phyloP scores from a whole-genome alignment of 2,113 vertebrate species.

The Catharus bicknelli region DNA sequence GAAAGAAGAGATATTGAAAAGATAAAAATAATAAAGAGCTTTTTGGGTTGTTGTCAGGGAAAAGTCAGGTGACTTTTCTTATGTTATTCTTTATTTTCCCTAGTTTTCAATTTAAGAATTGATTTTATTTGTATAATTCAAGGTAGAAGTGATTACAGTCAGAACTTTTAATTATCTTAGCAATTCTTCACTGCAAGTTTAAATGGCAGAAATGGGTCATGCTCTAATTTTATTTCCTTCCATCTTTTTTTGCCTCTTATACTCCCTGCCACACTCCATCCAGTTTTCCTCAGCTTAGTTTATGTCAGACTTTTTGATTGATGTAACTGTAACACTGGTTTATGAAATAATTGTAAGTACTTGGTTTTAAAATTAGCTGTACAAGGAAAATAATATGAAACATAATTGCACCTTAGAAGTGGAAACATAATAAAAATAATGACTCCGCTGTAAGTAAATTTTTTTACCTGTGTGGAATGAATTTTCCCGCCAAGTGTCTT shows the following conservation, averaged over 20 bases:
- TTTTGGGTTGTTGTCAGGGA: not conserved
- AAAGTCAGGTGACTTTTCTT: not conserved
- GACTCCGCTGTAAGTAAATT: not conserved
- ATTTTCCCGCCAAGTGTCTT: not conserved
- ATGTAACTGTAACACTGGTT: not conserved
- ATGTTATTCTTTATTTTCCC: not conserved
- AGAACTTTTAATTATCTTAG: not conserved
- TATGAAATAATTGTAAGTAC: not conserved
- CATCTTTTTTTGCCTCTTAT: not conserved
- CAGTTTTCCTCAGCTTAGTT: not conserved
- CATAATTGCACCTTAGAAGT: not conserved
- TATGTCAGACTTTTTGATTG: not conserved
- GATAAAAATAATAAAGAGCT: not conserved
- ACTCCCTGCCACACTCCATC: not conserved
- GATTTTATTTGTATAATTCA: not conserved
- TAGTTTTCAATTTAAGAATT: not conserved
- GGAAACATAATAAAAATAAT: not conserved
- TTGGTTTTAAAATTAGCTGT: not conserved
- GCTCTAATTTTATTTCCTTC: not conserved
- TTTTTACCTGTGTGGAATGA: not conserved
- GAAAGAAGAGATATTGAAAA: not conserved
- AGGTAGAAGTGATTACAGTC: not conserved
- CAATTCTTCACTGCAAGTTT: not conserved
- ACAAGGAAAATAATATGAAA: not conserved
- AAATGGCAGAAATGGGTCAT: not conserved